A percentile compares a stretch with the other conserved stretches of the same genome.
Conservation (phyloP, 2,113 vertebrate species). For the Callospermophilus lateralis region DNA sequence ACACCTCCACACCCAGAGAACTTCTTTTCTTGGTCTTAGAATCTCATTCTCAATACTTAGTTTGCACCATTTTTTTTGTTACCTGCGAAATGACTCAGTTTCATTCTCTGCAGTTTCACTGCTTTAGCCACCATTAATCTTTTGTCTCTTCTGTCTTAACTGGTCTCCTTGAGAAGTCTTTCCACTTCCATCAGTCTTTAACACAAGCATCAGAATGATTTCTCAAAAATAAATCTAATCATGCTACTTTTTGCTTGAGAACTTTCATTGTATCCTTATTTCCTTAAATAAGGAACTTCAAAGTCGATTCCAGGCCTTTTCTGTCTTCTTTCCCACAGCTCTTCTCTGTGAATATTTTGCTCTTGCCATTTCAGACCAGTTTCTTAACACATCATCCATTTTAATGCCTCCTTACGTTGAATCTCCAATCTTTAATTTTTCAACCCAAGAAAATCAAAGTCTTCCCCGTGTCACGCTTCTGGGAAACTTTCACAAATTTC, state of each 20-base stretch:
- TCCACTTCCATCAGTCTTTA: neutral
- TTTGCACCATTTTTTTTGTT: neutral
- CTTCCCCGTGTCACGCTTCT: neutral
- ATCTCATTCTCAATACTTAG: neutral
- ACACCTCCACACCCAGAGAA: neutral
- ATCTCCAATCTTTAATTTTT: neutral
- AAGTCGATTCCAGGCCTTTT: neutral
- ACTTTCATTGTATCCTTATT: neutral
- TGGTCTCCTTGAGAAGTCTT: neutral
- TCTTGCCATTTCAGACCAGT: neutral
- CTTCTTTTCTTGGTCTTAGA: neutral
- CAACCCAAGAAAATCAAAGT: neutral
- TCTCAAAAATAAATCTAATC: slow-evolving; percentile 23
- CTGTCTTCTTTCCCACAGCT: neutral
- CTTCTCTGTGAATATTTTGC: neutral
- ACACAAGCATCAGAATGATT: neutral
- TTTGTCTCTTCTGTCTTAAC: neutral
- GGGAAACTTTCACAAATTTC: neutral
- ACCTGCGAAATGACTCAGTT: neutral
- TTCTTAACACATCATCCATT: neutral
- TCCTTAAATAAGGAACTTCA: neutral
- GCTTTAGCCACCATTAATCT: neutral
- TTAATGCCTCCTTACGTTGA: neutral
- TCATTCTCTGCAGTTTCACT: neutral
- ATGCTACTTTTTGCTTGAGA: slow-evolving; percentile 40